A percentile compares a stretch with the other conserved stretches of the same genome.
These are phyloP conservation scores for Salmo trutta DNA, from an alignment of 2,797 vertebrate genomes.

Conservation along the genomic window DNA sequence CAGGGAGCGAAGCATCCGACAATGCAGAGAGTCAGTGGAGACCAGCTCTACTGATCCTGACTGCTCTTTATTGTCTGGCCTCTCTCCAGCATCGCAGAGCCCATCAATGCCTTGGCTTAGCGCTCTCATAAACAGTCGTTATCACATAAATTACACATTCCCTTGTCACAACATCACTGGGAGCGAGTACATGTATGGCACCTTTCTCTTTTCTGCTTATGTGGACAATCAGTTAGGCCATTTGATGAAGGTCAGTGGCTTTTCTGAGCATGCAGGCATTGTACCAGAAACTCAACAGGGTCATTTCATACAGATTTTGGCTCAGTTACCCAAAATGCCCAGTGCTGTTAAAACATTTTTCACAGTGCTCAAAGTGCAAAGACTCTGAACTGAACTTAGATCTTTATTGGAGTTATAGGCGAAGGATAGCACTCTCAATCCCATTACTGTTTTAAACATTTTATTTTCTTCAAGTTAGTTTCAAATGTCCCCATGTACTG, in stretches of 20 bases:
- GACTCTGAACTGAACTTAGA: not conserved
- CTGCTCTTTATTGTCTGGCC: constrained; percentile 70
- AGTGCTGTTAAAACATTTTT: not conserved
- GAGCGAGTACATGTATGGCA: constrained; percentile 27
- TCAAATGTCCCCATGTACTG: not conserved
- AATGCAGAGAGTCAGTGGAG: constrained; percentile 70
- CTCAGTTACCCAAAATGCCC: not conserved
- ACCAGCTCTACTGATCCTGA: constrained; percentile 70
- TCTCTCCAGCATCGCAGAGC: constrained; percentile 58
- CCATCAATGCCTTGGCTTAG: constrained; percentile 26
- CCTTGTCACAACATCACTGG: constrained; percentile 50
- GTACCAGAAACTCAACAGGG: not conserved
- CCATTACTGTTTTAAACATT: not conserved
- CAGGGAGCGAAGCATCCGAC: constrained; percentile 63
- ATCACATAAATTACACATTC: constrained; percentile 49
- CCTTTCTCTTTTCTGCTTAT: constrained; percentile 18
- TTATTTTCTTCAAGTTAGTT: not conserved
- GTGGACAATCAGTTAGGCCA: constrained; percentile 30
- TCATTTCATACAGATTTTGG: not conserved
- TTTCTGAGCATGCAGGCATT: constrained; percentile 19
- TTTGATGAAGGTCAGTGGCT: constrained; percentile 38
- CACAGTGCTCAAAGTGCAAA: not conserved
- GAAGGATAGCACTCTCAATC: not conserved
- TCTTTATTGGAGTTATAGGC: not conserved
- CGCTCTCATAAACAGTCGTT: not conserved